Evolutionary conservation across 2,797 vertebrate species (phyloP), one percentile per base, ranked within the genome.

Genomic region (Neopelma chrysocephalum): DNA sequence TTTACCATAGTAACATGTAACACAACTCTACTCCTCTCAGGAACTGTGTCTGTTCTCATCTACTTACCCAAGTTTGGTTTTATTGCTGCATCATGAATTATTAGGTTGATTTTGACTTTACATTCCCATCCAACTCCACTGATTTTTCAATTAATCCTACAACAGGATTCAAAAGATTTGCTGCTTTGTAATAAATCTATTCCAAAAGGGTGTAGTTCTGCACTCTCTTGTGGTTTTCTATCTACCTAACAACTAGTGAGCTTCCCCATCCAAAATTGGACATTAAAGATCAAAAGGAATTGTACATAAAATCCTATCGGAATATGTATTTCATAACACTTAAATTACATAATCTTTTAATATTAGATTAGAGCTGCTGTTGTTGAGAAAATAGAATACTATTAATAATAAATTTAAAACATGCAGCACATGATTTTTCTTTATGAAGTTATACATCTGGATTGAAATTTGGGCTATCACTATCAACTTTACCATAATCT

Each of bases 121-220:
- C 48, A 20, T 62, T 85, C 85, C 82, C 82, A 86, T n/a, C 65
- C 34, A 85, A 43, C 32, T 77, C 75, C 36, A 25, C 64, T 80
- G 53, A 25, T 84, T 92, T 92, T 85, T 61, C 89, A 94, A 32
- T 65, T 93, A 92, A 89, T 86, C 51, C 77, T 65, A 19, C 45
- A 72, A 45, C 29, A 82, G 47, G 57, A 78, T 76, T 78, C 57
- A 61, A 75, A 90, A 68, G 50, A 53, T 47, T 27, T 10, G 9
- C 48, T 90, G 87, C 42, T 86, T 72, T 31, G 27, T 50, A 86
- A 69, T 50, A 87, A 50, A 90, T 62, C 72, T 57, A 11, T 53
- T 91, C 85, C 80, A 40, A 72, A 85, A 58, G 20, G 36, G 15
- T 38, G 43, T 4, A 83, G 56, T 15, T 86, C 50, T 68, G 38